A percentile compares a stretch with the other conserved stretches of the same genome.
Evolutionary conservation across 2,888 invertebrate species (phyloP).

Genomic region (Acanthosepion esculentum): DNA sequence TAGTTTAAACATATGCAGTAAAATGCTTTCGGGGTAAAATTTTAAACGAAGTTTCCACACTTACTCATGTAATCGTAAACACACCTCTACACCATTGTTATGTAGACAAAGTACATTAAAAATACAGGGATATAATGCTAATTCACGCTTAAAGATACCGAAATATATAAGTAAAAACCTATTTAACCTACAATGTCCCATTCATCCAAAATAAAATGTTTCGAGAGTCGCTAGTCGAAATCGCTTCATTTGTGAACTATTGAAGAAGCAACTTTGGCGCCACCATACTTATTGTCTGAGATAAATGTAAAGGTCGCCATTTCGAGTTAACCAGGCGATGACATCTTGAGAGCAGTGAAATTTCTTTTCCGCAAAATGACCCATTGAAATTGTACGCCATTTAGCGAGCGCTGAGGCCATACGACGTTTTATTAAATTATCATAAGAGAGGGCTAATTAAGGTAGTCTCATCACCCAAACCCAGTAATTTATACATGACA

Average conservation of each 20-base stretch:
- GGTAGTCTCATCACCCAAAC: background rate
- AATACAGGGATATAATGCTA: background rate
- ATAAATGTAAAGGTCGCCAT: background rate
- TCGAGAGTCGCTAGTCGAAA: background rate
- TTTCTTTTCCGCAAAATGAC: background rate
- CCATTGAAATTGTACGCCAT: background rate
- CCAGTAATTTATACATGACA: background rate
- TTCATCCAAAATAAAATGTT: background rate
- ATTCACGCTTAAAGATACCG: background rate
- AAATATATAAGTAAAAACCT: background rate
- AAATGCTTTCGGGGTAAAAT: too few species aligned
- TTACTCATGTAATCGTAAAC: too few species aligned
- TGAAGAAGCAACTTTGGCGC: background rate
- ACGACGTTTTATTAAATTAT: background rate
- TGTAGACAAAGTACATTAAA: background rate
- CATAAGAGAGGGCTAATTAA: background rate
- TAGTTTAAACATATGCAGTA: too few species aligned
- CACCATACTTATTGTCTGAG: background rate
- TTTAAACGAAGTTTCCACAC: too few species aligned
- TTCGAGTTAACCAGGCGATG: background rate
- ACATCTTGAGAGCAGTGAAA: background rate
- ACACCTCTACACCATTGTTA: too few species aligned
- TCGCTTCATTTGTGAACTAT: slow-evolving; percentile 4
- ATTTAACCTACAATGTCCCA: background rate
- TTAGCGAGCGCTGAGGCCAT: background rate